Percentiles rank a stretch among this genome's conserved stretches.
These are phyloP conservation scores for Nemotelus pantherinus DNA, from an alignment of 2,888 invertebrate genomes.

Conservation along the genomic window DNA sequence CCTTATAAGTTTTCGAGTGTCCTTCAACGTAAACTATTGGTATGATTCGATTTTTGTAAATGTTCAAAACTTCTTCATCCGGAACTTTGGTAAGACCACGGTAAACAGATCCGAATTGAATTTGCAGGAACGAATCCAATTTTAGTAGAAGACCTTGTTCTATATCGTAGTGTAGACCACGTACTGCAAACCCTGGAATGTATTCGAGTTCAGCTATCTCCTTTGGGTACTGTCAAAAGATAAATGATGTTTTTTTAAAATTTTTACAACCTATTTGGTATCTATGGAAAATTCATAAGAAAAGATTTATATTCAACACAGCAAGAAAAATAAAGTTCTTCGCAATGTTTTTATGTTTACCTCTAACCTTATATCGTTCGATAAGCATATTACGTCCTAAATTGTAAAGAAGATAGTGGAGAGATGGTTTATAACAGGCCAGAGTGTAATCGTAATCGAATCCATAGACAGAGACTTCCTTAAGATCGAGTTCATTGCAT, in stretches of 20 bases:
- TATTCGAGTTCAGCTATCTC: constrained; percentile 84
- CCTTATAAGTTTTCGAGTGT: constrained; percentile 75
- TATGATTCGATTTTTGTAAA: constrained; percentile 87
- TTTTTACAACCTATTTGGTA: no score
- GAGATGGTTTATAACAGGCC: constrained; percentile 90
- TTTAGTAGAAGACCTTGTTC: constrained; percentile 93
- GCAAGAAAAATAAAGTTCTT: not conserved
- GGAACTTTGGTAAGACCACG: constrained; percentile 83
- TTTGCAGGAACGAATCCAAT: constrained; percentile 95
- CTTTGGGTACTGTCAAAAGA: constrained; percentile 79
- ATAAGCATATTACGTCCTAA: constrained; percentile 88
- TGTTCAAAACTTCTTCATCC: constrained; percentile 83
- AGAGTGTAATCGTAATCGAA: constrained; percentile 99
- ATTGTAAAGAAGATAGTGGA: constrained; percentile 91
- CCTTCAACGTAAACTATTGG: constrained; percentile 90
- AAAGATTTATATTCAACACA: not conserved
- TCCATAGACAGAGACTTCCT: constrained; percentile 92
- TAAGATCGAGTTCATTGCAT: constrained; percentile 92
- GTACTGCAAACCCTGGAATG: constrained; percentile 91
- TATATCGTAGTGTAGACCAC: constrained; percentile 98
- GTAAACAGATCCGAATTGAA: constrained; percentile 94
- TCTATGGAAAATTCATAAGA: not conserved
- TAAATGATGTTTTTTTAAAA: constrained; percentile 52
- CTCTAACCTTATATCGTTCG: constrained; percentile 82
- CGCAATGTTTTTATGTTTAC: not conserved